Percentiles rank a stretch among this genome's conserved stretches.
Evolutionary conservation across 1,140 invertebrate genomes (phyloP).

Genomic region (Drosophila neocordata): DNA sequence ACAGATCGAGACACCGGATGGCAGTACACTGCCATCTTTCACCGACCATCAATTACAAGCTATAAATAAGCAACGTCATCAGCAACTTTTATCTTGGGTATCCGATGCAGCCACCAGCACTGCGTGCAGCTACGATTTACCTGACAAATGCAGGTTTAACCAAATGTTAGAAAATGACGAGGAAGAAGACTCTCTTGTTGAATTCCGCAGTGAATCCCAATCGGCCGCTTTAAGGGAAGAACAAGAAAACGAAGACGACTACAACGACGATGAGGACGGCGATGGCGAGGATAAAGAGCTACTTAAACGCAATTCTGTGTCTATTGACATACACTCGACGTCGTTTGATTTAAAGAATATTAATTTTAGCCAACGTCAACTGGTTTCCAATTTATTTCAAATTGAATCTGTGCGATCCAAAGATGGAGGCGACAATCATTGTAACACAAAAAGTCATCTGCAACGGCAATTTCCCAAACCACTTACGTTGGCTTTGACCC

Average conservation of each 20-base stretch:
- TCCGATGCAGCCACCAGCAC: conserved; percentile 69
- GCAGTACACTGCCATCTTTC: conserved; percentile 64
- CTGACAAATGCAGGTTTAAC: conserved; percentile 36
- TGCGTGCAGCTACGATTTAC: conserved; percentile 50
- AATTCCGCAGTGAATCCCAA: conserved; percentile 77
- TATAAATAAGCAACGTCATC: conserved; percentile 49
- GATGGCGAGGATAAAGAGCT: conserved; percentile 19
- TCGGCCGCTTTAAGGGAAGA: conserved; percentile 61
- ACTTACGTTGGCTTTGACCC: conserved; percentile 47
- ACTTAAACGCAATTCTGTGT: conserved; percentile 54
- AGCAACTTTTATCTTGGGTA: conserved; percentile 71
- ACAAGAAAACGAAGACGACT: conserved; percentile 21
- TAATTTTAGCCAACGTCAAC: conserved; percentile 68
- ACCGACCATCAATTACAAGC: conserved; percentile 40
- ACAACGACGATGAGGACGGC: conserved; percentile 27
- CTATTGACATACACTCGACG: conserved; percentile 75
- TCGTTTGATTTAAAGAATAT: conserved; percentile 74
- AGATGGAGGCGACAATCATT: conserved; percentile 23
- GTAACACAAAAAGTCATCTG: conserved; percentile 33
- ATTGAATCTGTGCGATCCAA: conserved; percentile 80
- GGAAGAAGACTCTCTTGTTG: conserved; percentile 71
- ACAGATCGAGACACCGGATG: conserved; percentile 78
- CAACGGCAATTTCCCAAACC: conserved; percentile 38
- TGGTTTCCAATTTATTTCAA: conserved; percentile 79
- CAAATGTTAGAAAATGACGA: conserved; percentile 41